Percentiles rank a stretch among this genome's conserved stretches.
Evolutionary conservation across 1,140 invertebrate species (phyloP).

Genomic region (Panulirus ornatus): DNA sequence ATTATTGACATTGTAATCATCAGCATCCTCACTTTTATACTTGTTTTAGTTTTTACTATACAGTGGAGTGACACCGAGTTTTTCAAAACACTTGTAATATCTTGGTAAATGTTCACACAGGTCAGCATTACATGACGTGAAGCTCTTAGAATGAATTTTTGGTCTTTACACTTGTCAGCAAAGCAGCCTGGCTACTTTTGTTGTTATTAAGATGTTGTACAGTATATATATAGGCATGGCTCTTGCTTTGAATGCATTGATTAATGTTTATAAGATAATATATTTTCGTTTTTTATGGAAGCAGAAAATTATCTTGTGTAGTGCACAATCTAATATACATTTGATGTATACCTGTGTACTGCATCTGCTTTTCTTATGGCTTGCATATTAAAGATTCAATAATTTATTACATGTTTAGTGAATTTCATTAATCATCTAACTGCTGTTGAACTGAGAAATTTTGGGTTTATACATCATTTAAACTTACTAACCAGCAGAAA

Average conservation of each 20-base stretch:
- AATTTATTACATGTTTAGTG: neutral
- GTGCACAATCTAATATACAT: neutral
- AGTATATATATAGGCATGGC: slow-evolving; percentile 13
- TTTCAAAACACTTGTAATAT: too few relatives aligned
- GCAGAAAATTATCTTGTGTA: slow-evolving; percentile 8
- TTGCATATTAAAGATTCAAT: slow-evolving; percentile 15
- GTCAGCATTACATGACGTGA: too few relatives aligned
- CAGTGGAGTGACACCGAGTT: too few relatives aligned
- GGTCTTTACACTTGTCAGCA: too few relatives aligned
- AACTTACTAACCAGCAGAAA: neutral
- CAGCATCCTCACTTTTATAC: too few relatives aligned
- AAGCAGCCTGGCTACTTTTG: neutral
- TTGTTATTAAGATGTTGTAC: neutral
- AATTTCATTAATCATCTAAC: neutral
- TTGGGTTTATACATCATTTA: neutral
- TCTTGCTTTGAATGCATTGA: neutral
- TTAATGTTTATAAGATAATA: neutral
- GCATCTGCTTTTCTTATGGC: slow-evolving; percentile 35
- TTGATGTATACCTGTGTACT: slow-evolving; percentile 18
- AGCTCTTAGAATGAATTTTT: too few relatives aligned
- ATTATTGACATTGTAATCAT: too few relatives aligned
- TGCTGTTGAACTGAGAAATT: neutral
- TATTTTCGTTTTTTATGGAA: neutral
- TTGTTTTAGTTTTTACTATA: too few relatives aligned
- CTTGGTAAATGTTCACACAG: too few relatives aligned